Evolutionary conservation across 2,888 invertebrate genomes (phyloP), one percentile per base, ranked within the genome.

Genomic region (Drosophila conformis): DNA sequence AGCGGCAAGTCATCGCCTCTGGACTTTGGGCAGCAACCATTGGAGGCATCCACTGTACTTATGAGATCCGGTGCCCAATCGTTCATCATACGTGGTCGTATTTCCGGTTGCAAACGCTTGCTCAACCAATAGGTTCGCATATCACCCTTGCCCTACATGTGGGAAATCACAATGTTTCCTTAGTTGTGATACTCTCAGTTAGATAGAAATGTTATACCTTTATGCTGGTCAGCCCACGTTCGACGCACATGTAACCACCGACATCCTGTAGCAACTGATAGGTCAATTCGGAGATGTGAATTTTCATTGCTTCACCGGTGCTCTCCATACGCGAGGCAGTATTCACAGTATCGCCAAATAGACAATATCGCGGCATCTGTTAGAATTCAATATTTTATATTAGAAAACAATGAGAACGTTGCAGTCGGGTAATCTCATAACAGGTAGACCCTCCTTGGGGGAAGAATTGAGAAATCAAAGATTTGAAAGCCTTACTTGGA

Each of bases 71-170:
- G 92, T 0, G 92, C 78, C 54, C 86, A 84, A 49, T 91, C 89
- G 33, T 78, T 85, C 7, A 74, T 63, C 42, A 66, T 38, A 8
- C 63, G 15, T 18, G 65, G 38, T 38, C 69, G 60, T 0, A 65
- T 57, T 18, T 87, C 87, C 0, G 83, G 21, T 13, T 84, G 73
- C 33, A 79, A 21, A 21, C 97, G 97, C 4, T 97, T 96, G 69
- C 95, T 94, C 73, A 98, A 94, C 98, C 98, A 98, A 93, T 97
- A 98, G 4, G 98, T 98, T 90, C 95, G 95, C 96, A 97, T 96
- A 91, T 95, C 95, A 68, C 97, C 98, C 94, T 98, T 98, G 2
- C 98, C 98, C 97, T 99, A 97, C 11, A 36, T 31, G 11, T 4
- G 2, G 2, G 25, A 29, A 18, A n/a, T 0, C 4, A 7, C 4